Conservation (phyloP, 2,113 vertebrate genomes). For the Echinops telfairi region DNA sequence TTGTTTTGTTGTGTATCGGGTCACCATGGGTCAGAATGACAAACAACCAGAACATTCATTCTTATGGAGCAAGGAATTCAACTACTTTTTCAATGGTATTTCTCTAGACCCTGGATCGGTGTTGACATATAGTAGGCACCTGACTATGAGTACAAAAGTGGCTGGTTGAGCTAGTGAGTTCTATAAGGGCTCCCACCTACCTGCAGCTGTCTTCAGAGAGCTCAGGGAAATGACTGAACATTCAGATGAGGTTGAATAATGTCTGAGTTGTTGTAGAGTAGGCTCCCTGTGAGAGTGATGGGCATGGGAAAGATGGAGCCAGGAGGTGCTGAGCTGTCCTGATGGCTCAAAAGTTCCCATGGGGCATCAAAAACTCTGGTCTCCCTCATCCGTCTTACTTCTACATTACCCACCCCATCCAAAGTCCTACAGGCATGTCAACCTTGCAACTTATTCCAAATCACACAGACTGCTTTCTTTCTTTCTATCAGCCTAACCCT, state of each 20-base stretch:
- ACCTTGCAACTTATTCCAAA: not conserved
- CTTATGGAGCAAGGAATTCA: not conserved
- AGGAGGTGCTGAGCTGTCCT: not conserved
- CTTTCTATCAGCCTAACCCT: not conserved
- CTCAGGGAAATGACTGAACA: not conserved
- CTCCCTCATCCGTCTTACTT: not conserved
- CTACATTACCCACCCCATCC: not conserved
- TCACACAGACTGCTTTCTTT: not conserved
- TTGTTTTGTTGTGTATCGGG: too few relatives aligned
- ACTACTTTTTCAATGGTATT: not conserved
- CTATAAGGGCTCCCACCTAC: not conserved
- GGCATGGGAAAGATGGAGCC: not conserved
- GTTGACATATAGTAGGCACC: not conserved
- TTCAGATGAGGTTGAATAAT: slow-evolving; percentile 18
- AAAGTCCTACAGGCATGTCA: not conserved
- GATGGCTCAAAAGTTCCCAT: not conserved
- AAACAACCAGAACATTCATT: too few relatives aligned
- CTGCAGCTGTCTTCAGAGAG: not conserved
- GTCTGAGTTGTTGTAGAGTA: not conserved
- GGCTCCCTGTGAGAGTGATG: not conserved
- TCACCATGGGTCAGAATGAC: too few relatives aligned
- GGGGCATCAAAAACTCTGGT: not conserved
- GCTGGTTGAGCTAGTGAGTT: not conserved
- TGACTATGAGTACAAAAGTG: not conserved
- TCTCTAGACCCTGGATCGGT: not conserved